Evolutionary conservation across 2,113 vertebrate species (phyloP).

Genomic region (Actinemys pallida): DNA sequence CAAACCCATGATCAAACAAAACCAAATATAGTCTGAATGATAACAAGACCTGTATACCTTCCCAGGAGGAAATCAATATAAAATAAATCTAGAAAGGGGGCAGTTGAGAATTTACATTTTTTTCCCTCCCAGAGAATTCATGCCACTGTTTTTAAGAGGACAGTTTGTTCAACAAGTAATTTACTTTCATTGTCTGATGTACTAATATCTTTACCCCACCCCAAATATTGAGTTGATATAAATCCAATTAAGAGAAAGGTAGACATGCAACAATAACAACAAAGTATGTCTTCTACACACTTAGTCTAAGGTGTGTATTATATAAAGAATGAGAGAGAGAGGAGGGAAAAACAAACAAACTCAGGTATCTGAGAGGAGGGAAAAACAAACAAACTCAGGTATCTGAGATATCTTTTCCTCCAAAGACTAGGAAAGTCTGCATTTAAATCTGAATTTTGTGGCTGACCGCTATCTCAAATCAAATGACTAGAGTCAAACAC

Average conservation of each 20-base stretch:
- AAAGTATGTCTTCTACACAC: background rate
- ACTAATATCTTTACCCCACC: background rate
- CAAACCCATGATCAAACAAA: background rate
- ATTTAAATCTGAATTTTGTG: background rate
- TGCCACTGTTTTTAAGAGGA: background rate
- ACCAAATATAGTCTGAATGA: background rate
- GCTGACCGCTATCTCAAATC: background rate
- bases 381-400: background rate
- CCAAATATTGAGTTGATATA: background rate
- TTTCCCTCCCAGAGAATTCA: constrained; percentile 27
- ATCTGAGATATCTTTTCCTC: background rate
- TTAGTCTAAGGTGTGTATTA: background rate
- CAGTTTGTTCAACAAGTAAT: background rate
- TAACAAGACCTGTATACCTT: constrained; percentile 10
- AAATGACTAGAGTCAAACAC: background rate
- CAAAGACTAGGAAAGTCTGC: background rate
- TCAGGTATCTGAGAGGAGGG: background rate
- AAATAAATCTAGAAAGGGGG: constrained; percentile 27
- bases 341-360: too few relatives aligned
- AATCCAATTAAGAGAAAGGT: constrained; percentile 24
- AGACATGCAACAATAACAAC: background rate
- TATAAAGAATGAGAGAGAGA: background rate
- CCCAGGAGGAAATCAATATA: constrained; percentile 48
- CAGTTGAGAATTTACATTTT: background rate
- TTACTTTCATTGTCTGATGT: background rate